Conservation (phyloP, 1,140 invertebrate genomes). For the Hycleus cichorii region DNA sequence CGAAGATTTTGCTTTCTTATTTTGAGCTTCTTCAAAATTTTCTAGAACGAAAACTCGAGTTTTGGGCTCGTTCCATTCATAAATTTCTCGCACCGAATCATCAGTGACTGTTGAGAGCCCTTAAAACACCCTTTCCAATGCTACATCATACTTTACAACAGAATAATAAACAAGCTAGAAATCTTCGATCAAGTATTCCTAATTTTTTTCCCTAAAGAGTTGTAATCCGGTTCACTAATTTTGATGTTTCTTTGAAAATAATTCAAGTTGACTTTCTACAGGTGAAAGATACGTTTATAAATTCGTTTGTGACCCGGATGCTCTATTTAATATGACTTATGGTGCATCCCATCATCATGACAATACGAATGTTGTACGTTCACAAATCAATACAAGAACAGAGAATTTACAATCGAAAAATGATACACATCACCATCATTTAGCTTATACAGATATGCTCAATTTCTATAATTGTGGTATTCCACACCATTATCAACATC, state of each 20-base stretch:
- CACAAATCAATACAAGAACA: conserved; percentile 15
- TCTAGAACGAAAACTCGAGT: too few species aligned
- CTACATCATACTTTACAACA: too few species aligned
- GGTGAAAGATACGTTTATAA: conserved; percentile 94
- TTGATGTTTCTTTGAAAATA: conserved; percentile 33
- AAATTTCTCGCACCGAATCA: too few species aligned
- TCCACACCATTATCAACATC: conserved; percentile 38
- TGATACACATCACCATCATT: conserved; percentile 38
- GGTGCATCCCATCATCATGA: conserved; percentile 28
- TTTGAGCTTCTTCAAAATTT: too few species aligned
- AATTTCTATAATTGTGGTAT: conserved; percentile 41
- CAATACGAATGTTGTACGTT: conserved; percentile 9
- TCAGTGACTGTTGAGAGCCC: too few species aligned
- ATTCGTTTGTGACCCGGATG: conserved; percentile 91
- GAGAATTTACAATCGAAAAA: conserved; percentile 31
- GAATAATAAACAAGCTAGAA: too few species aligned
- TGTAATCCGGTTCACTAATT: neutral
- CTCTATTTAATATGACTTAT: conserved; percentile 81
- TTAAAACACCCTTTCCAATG: too few species aligned
- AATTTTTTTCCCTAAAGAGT: conserved; percentile 39
- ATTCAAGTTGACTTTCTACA: conserved; percentile 26
- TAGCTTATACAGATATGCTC: conserved; percentile 41
- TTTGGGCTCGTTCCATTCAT: too few species aligned
- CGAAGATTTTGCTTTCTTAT: too few species aligned
- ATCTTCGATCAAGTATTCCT: too few species aligned